Evolutionary conservation across 1,140 invertebrate genomes (phyloP).

Genomic region (Heliconius hermathena): DNA sequence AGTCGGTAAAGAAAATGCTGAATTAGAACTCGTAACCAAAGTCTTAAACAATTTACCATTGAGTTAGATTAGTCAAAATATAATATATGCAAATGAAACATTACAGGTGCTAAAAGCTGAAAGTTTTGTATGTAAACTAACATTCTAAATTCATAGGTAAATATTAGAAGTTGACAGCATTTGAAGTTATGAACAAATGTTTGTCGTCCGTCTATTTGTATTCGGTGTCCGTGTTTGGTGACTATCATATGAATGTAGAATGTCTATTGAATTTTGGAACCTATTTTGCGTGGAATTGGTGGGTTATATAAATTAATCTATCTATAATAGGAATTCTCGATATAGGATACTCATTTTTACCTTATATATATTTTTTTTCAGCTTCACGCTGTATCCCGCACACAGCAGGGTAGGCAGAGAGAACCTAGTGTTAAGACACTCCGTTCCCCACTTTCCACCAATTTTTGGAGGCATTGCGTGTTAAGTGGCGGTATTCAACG

Average conservation of each 20-base stretch:
- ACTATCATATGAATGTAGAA: not conserved
- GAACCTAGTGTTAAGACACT: no score
- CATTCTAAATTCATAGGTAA: constrained; percentile 24
- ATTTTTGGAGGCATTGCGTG: no score
- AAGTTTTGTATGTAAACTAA: constrained; percentile 1
- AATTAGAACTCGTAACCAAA: not conserved
- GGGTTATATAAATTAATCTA: not conserved
- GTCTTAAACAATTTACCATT: not conserved
- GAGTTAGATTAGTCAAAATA: not conserved
- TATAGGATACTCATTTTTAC: no score
- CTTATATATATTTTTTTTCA: no score
- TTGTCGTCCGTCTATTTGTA: constrained; percentile 26
- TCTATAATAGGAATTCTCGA: not conserved
- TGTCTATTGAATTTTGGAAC: not conserved
- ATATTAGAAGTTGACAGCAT: constrained; percentile 21
- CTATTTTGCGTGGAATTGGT: not conserved
- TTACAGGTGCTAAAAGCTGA: not conserved
- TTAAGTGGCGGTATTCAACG: no score
- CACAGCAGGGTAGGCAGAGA: no score
- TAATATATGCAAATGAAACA: not conserved
- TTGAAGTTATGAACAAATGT: constrained; percentile 26
- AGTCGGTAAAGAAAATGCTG: not conserved
- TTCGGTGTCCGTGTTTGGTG: constrained; percentile 11
- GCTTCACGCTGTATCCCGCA: no score
- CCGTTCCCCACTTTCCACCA: no score